A percentile compares a stretch with the other conserved stretches of the same genome.
Conservation (phyloP, 1,140 invertebrate genomes). For the Stegodyphus mimosarum region DNA sequence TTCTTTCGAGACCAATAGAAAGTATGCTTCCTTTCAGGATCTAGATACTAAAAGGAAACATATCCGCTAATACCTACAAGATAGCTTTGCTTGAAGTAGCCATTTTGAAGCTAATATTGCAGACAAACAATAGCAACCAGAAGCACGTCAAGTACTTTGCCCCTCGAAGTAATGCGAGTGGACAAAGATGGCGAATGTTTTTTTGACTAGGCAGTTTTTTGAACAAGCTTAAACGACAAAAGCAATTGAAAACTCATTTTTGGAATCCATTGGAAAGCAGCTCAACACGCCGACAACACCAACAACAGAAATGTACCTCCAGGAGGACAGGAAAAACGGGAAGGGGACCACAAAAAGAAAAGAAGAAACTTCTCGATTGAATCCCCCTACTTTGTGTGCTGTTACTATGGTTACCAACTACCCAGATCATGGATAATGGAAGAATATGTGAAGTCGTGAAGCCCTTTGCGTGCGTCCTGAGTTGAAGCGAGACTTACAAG, state of each 20-base stretch:
- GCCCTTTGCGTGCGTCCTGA: neutral
- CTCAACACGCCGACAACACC: too few species aligned
- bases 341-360: neutral
- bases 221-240: neutral
- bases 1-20: too few species aligned
- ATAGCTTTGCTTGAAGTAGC: too few species aligned
- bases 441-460: neutral
- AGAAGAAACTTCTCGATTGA: neutral
- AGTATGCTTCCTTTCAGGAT: too few species aligned
- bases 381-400: neutral
- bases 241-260: slow-evolving; percentile 40
- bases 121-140: too few species aligned
- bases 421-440: neutral
- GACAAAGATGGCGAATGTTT: neutral
- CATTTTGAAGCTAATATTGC: too few species aligned
- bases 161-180: too few species aligned
- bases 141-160: too few species aligned
- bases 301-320: neutral
- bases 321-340: too few species aligned
- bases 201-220: neutral
- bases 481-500: too few species aligned
- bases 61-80: too few species aligned
- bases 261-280: neutral
- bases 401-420: slow-evolving; percentile 21
- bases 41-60: too few species aligned